These are phyloP conservation scores for Pyrochroa serraticornis DNA, from an alignment of 2,888 invertebrate genomes.

Conservation along the genomic window DNA sequence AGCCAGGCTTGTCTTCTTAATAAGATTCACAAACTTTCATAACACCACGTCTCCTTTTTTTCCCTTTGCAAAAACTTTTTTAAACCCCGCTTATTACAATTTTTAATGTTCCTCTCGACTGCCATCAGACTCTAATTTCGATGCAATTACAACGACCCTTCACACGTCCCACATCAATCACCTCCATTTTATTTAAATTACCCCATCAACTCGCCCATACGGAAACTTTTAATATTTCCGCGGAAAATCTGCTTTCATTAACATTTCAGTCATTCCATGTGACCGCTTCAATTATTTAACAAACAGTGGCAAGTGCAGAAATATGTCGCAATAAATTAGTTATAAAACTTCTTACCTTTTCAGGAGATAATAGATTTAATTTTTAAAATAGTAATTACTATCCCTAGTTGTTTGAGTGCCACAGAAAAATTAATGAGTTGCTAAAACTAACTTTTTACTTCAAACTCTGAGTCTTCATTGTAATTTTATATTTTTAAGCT, in stretches of 20 bases:
- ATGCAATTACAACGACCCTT: conserved; percentile 17
- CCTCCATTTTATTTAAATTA: conserved; percentile 9
- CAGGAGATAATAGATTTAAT: too few relatives aligned
- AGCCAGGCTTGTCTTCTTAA: conserved; percentile 37
- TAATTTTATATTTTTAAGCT: too few relatives aligned
- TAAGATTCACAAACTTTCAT: conserved; percentile 42
- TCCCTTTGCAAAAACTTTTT: conserved; percentile 24
- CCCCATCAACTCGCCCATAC: conserved; percentile 1
- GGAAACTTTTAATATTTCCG: not conserved
- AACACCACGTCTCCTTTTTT: conserved; percentile 29
- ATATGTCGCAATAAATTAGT: too few relatives aligned
- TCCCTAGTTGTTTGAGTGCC: too few relatives aligned
- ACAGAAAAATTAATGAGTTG: too few relatives aligned
- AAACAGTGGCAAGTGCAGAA: too few relatives aligned
- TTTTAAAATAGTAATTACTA: too few relatives aligned
- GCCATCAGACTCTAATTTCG: conserved; percentile 16
- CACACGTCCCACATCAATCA: conserved; percentile 10
- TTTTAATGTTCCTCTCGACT: conserved; percentile 26
- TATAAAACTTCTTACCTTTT: too few relatives aligned
- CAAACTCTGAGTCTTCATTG: too few relatives aligned
- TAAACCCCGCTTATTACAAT: conserved; percentile 31
- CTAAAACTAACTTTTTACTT: too few relatives aligned
- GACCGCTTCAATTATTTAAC: too few relatives aligned
- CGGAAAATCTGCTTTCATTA: not conserved
- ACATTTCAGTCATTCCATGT: too few relatives aligned